Evolutionary conservation across 2,113 vertebrate species (phyloP).

Genomic region (Dromas ardeola): DNA sequence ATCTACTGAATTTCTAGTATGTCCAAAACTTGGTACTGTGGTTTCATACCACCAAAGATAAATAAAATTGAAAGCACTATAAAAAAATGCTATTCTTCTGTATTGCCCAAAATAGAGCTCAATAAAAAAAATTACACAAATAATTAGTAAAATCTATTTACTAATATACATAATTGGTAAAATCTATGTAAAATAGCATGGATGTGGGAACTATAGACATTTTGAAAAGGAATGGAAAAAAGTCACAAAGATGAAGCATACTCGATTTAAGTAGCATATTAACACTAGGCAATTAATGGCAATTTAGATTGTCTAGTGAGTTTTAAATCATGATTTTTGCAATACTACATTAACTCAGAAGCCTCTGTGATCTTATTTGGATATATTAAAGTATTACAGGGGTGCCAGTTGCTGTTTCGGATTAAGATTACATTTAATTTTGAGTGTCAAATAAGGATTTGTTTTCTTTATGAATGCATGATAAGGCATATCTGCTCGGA

Average conservation of each 20-base stretch:
- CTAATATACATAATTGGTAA: background rate
- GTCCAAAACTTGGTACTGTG: background rate
- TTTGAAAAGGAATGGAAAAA: background rate
- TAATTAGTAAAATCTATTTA: background rate
- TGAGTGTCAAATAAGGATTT: background rate
- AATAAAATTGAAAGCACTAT: background rate
- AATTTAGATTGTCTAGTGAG: background rate
- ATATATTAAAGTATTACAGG: background rate
- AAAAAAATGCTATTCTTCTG: background rate
- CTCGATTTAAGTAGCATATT: background rate
- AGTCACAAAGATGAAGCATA: background rate
- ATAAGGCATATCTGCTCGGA: background rate
- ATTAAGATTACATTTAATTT: background rate
- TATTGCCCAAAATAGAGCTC: background rate
- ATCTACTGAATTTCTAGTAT: background rate
- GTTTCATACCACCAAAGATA: background rate
- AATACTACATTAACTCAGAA: background rate
- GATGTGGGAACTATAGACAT: background rate
- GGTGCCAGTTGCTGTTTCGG: background rate
- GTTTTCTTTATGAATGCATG: background rate
- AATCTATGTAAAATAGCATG: background rate
- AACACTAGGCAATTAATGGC: background rate
- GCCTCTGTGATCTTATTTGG: background rate
- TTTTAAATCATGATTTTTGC: background rate
- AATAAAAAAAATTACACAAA: fast-evolving